Evolutionary conservation across 2,113 vertebrate species (phyloP), one percentile per base, ranked within the genome.

Genomic region (Cisticola juncidis): DNA sequence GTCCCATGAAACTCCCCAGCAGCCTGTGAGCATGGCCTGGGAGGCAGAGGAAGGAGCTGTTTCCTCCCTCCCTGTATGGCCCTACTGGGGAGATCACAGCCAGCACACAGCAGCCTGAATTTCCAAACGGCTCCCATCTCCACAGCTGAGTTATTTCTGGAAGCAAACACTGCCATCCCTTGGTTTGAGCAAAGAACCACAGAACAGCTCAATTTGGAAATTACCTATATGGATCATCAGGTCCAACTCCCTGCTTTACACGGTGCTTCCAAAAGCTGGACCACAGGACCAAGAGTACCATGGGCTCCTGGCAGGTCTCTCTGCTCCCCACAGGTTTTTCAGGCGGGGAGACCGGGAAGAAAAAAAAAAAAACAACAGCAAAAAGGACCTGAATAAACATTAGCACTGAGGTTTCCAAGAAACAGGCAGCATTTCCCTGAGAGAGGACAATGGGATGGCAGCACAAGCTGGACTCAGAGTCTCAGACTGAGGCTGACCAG

Each of bases 51-150:
- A 65, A 29, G 42, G 60, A 21, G 15, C 33, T 42, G 35, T 5
- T 62, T 40, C 38, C 25, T 14, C 28, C 45, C 36, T 57, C 15
- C 5, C 42, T 16, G n/a, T 25, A 5, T 0, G 6, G 38, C 31
- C 54, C 42, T 5, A 0, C 0, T 1, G 0, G 6, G 54, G 20
- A 42, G 8, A 45, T 19, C 42, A 8, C 28, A 61, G 38, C 25
- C 68, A 60, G 61, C 76, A 29, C 6, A 4, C 1, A 42, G 2
- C 24, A 42, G 66, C 19, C 54, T 11, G 24, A 12, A 4, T 9
- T 82, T 28, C 76, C 33, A 26, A 35, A 48, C 3, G 0, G 64
- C n/a, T 89, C 28, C 70, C 0, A 0, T 9, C 17, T 4, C 60
- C 2, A 1, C 40, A 10, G 45, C 22, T 0, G 0, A 8, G 45